These are phyloP conservation scores for Arrhopalites spinosus DNA, from an alignment of 2,888 invertebrate species.

Conservation along the genomic window DNA sequence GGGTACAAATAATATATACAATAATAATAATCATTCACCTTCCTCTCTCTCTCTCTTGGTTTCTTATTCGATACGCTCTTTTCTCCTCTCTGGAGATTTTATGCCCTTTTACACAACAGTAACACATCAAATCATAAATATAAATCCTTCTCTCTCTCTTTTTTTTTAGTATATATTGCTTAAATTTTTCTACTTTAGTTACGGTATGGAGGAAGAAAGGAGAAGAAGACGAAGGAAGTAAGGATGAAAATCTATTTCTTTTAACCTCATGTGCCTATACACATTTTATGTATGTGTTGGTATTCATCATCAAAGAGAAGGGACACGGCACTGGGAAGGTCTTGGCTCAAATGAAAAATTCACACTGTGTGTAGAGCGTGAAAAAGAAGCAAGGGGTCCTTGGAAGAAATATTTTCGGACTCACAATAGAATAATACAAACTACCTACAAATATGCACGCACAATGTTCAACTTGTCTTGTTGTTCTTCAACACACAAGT, in stretches of 20 bases:
- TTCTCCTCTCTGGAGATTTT: neutral
- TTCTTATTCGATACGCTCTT: neutral
- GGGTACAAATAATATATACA: neutral
- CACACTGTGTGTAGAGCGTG: conserved; percentile 44
- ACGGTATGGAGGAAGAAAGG: neutral
- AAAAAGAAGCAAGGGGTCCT: conserved; percentile 42
- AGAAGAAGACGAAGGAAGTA: neutral
- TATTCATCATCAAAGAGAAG: neutral
- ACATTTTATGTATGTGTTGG: neutral
- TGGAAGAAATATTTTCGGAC: conserved; percentile 22
- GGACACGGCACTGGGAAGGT: conserved; percentile 34
- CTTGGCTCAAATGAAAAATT: conserved; percentile 42
- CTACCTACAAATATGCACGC: neutral
- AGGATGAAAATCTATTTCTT: conserved; percentile 4
- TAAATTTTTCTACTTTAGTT: neutral
- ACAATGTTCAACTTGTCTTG: neutral
- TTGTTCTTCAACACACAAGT: neutral
- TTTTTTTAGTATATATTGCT: neutral
- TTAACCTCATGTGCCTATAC: neutral
- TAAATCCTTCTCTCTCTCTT: neutral
- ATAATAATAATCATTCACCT: neutral
- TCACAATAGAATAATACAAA: conserved; percentile 9
- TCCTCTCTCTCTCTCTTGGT: neutral
- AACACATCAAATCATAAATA: too few species aligned
- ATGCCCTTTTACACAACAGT: too few species aligned